phyloP scores from a whole-genome alignment of 23 tunicate genomes.

The Diplosoma virens region DNA sequence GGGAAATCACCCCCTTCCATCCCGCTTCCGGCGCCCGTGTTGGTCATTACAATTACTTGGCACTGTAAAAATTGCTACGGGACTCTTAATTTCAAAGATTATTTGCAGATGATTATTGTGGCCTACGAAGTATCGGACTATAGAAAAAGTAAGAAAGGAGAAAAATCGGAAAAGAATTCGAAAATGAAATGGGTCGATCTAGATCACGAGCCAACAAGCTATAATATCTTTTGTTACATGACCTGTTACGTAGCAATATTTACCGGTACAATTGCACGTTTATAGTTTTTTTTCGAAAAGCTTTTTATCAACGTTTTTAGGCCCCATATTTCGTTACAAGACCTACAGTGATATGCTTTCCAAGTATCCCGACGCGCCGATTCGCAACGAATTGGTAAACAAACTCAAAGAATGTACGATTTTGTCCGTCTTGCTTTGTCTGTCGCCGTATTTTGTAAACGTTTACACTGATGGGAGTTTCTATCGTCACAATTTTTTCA shows the following conservation, averaged over 20 bases:
- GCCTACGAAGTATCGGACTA: slow-evolving; percentile 34
- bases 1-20: no score
- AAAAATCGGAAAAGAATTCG: background rate
- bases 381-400: background rate
- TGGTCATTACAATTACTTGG: no score
- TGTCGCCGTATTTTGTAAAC: background rate
- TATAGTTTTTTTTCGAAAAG: no score
- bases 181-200: background rate
- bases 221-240: slow-evolving; percentile 37
- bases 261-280: no score
- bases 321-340: slow-evolving; percentile 27
- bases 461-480: background rate
- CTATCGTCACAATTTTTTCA: background rate
- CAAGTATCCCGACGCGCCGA: background rate
- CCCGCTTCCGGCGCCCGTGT: no score
- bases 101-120: slow-evolving; percentile 19
- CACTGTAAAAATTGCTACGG: no score
- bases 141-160: background rate
- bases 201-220: slow-evolving; percentile 11
- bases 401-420: background rate
- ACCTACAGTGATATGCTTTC: slow-evolving; percentile 34
- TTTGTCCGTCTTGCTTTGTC: no score
- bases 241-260: slow-evolving; percentile 31
- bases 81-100: background rate
- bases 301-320: no score